phyloP scores from a whole-genome alignment of 2,888 invertebrate genomes.

The Frankliniella fusca region DNA sequence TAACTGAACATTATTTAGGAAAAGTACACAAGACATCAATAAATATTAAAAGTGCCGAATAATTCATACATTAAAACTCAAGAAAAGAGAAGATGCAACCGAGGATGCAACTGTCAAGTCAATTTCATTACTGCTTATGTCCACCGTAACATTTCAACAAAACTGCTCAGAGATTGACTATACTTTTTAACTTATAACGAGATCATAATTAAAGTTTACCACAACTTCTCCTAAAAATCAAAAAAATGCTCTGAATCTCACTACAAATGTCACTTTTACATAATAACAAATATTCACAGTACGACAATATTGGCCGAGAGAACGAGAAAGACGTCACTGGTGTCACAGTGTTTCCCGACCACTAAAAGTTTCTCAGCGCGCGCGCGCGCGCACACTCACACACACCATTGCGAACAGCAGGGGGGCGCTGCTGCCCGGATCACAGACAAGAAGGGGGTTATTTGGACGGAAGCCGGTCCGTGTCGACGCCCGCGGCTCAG shows the following conservation, averaged over 20 bases:
- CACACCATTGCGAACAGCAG: background rate
- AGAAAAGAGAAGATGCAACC: too few relatives aligned
- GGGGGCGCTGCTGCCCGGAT: slow-evolving; percentile 16
- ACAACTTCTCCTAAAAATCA: background rate
- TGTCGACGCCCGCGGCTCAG: slow-evolving; percentile 27
- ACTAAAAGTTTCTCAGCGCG: background rate
- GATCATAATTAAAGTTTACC: background rate
- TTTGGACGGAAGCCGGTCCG: background rate
- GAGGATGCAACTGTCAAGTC: too few relatives aligned
- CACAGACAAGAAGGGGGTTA: background rate
- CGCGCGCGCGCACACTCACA: background rate
- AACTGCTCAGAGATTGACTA: background rate
- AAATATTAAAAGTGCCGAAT: background rate
- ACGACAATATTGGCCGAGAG: background rate
- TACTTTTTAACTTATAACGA: slow-evolving; percentile 4
- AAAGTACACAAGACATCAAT: background rate
- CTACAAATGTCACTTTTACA: background rate
- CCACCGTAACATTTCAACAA: too few relatives aligned
- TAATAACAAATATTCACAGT: slow-evolving; percentile 7
- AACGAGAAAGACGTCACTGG: background rate
- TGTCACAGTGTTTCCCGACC: background rate
- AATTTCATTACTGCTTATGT: too few relatives aligned
- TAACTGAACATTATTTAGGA: background rate
- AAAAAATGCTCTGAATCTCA: slow-evolving; percentile 3
- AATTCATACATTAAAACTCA: background rate